Base-by-base conservation (phyloP, 2,888 invertebrate genomes). In the Amiota mariae region DNA sequence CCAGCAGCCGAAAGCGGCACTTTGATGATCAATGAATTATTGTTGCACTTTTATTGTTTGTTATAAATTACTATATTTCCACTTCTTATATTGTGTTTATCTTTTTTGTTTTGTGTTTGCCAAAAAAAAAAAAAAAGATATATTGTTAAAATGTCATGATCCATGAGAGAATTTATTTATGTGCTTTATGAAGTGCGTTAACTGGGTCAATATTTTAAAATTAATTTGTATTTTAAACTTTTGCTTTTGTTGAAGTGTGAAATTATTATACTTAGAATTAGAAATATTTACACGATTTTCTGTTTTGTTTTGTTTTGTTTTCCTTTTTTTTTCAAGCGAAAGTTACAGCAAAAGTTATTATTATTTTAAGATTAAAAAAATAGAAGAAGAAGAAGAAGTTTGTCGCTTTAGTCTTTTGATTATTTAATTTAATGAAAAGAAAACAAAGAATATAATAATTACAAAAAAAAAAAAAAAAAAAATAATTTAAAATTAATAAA, bases 181-280 rank as follows among this genome's bases (percentile, higher is more conserved):
- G 18, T 11, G n/a, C 12, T 67, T 20, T 49, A 11, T 77, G 73
- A 75, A 73, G 75, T 72, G 72, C 76, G 72, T 67, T 67, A 76
- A 73, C 75, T 76, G 70, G 75, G 75, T 77, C 73, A 77, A 77
- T 36, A 36, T 36, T 36, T 36, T 36, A 36, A 6, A 36, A 36
- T 36, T 36, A 36, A 36, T 36, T 36, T 36, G 13, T n/a, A 10
- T 15, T 15, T 54, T 15, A 10, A 54, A 15, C 15, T 54, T 54
- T 54, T 18, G 59, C 18, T 59, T 48, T 18, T 46, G 15, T 48
- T 12, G 20, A 48, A 48, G 46, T 36, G 24, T 66, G 46, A 12
- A 51, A 51, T 51, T 51, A 12, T 51, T 51, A n/a, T n/a, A n/a
- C n/a, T 3, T 8, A 10, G 54, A 13, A 8, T 63, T 36, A 24